Base-by-base conservation (phyloP, 2,797 vertebrate species). In the Tapera naevia region DNA sequence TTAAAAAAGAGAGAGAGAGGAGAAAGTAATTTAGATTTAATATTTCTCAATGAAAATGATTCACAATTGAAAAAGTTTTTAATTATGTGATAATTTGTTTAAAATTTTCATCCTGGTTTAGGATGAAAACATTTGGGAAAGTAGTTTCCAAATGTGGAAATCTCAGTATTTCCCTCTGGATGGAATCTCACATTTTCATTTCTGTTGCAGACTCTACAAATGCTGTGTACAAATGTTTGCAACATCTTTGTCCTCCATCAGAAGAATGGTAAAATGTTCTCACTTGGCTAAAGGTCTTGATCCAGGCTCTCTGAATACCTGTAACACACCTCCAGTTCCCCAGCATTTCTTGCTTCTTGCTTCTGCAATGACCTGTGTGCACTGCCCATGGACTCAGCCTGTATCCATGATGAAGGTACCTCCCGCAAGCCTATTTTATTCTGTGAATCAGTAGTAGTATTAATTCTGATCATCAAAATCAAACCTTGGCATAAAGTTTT, bases 151-250 rank as follows among this genome's bases (percentile, higher is more conserved):
- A 3, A 19, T 57, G 14, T 51, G 9, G 54, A 73, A 70, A 67
- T 73, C 54, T 82, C 60, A 33, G 10, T 58, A 15, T 61, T 92
- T 82, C 25, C 39, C n/a, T 70, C 56, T 37, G 30, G 13, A 24
- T 3, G 5, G 15, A 86, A 64, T 1, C 8, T 92, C 24, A 15
- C 0, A 0, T 60, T 82, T 56, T 4, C 4, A 33, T 4, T 56
- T 83, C 2, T 0, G 11, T 21, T 62, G 13, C 39, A 67, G 27
- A 51, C 6, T 53, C 4, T 28, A 60, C 18, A 80, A 78, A 56
- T 67, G 14, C 15, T 67, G 13, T 13, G 9, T 11, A 33, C 6
- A 60, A 91, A 73, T 37, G 39, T 7, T 57, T 64, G 8, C 5
- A 73, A 79, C 65, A 21, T 11, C n/a, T 30, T 2, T 11, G 17